Evolutionary conservation across 1,140 invertebrate species (phyloP).

Genomic region (Scaptomyza pallida): DNA sequence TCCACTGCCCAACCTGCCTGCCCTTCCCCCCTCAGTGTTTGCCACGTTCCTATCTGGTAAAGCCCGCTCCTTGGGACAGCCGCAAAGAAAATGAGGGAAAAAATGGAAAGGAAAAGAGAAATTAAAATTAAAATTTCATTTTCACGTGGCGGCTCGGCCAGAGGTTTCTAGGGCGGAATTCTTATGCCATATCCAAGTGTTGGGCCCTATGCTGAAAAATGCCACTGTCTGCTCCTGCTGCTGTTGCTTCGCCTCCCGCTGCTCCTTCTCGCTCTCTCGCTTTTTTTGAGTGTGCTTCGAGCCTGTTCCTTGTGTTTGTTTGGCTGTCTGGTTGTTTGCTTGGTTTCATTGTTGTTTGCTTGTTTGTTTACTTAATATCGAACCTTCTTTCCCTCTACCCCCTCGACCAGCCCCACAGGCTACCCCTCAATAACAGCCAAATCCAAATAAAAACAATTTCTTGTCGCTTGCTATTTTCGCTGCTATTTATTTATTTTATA

Average conservation of each 20-base stretch:
- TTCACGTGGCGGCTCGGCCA: conserved; percentile 34
- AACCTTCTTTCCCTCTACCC: conserved; percentile 1
- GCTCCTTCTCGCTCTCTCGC: background rate
- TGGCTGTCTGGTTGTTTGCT: conserved; percentile 64
- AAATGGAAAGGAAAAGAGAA: conserved; percentile 26
- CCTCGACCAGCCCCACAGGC: too few relatives aligned
- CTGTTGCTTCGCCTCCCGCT: background rate
- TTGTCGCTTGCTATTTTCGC: conserved; percentile 52
- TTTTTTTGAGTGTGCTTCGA: background rate
- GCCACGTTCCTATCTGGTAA: conserved; percentile 17
- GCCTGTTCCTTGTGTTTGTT: conserved; percentile 53
- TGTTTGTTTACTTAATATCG: conserved; percentile 61
- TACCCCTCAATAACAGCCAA: conserved; percentile 2
- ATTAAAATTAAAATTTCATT: conserved; percentile 77
- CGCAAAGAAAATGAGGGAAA: conserved; percentile 11
- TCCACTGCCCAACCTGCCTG: conserved; percentile 1
- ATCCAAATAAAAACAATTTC: conserved; percentile 62
- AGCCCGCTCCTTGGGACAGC: conserved; percentile 15
- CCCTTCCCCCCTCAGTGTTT: background rate
- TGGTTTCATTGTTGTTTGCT: conserved; percentile 75
- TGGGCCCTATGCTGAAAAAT: conserved; percentile 7
- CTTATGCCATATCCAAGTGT: background rate
- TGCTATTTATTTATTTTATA: conserved; percentile 33
- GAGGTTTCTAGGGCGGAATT: conserved; percentile 10
- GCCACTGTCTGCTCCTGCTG: conserved; percentile 11